Conservation (phyloP, 1,140 invertebrate species). For the Harpegnathos saltator region DNA sequence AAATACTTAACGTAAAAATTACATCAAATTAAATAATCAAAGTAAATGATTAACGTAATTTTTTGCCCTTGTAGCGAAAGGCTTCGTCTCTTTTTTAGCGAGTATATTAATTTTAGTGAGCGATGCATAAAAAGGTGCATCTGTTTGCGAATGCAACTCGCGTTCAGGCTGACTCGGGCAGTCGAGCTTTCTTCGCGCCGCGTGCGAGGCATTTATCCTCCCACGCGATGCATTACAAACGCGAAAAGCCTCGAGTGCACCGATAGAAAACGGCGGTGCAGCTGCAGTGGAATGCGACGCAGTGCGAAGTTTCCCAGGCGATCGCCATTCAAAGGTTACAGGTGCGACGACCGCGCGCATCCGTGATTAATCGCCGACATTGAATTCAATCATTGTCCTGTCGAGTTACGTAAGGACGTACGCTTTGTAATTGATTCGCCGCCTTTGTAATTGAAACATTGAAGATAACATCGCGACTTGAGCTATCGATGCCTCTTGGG, state of each 20-base stretch:
- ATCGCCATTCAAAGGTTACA: slow-evolving; percentile 68
- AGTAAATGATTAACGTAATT: too few species aligned
- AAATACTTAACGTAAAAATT: too few species aligned
- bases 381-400: slow-evolving; percentile 35
- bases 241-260: slow-evolving; percentile 33
- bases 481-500: neutral
- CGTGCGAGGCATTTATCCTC: slow-evolving; percentile 10
- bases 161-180: neutral
- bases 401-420: slow-evolving; percentile 13
- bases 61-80: too few species aligned
- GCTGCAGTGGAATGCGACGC: slow-evolving; percentile 59
- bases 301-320: slow-evolving; percentile 65
- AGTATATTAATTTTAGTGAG: too few species aligned
- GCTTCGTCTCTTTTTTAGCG: too few species aligned
- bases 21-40: too few species aligned
- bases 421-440: neutral
- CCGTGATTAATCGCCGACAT: slow-evolving; percentile 62
- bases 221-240: slow-evolving; percentile 15
- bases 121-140: neutral
- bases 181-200: neutral
- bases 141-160: neutral
- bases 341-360: slow-evolving; percentile 43
- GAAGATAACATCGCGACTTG: neutral
- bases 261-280: slow-evolving; percentile 44
- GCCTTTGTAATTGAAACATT: slow-evolving; percentile 11